Base-by-base conservation (phyloP, 2,888 invertebrate species). In the Macropis europaea region DNA sequence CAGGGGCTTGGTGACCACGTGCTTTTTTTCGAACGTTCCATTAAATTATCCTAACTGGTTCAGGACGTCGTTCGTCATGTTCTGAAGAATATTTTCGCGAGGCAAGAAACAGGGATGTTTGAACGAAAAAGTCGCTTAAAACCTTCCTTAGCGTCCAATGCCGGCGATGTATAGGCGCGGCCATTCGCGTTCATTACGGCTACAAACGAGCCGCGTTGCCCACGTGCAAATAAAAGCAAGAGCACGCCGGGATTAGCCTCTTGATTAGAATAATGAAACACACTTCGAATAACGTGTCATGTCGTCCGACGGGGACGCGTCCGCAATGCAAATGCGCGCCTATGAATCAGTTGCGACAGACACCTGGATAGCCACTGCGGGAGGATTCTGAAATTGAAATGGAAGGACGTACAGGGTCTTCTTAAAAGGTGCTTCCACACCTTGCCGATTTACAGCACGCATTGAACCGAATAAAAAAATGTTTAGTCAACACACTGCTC, bases 191-290 rank as follows among this genome's bases (percentile, higher is more conserved):
- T 86, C 84, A 85, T 86, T 87, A 85, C 80, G 73, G 56, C 71
- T 81, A 82, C 83, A 85, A 82, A 85, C 84, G 81, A 78, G 82
- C 81, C 84, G 84, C 80, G 59, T 81, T 82, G 81, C 79, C 76
- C 80, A 77, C 76, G 78, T 78, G 79, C 77, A 80, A 83, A 84
- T 83, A 81, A 83, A 83, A 82, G 69, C 77, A 82, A 83, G 71
- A 78, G 69, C 75, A 52, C 59, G 61, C 30, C 22, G 71, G 84
- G 82, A 84, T 84, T 81, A 84, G 82, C 64, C 60, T 48, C 79
- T 84, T 81, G 86, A 84, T 87, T 87, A 86, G 86, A 87, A 87
- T 86, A 87, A 87, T 86, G 83, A 81, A 84, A 85, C 86, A 84
- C 72, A 86, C 72, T 73, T 84, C 74, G 79, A 78, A 83, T 85